These are phyloP conservation scores for Philopedon plagiatum DNA, from an alignment of 2,888 invertebrate species.

Conservation along the genomic window DNA sequence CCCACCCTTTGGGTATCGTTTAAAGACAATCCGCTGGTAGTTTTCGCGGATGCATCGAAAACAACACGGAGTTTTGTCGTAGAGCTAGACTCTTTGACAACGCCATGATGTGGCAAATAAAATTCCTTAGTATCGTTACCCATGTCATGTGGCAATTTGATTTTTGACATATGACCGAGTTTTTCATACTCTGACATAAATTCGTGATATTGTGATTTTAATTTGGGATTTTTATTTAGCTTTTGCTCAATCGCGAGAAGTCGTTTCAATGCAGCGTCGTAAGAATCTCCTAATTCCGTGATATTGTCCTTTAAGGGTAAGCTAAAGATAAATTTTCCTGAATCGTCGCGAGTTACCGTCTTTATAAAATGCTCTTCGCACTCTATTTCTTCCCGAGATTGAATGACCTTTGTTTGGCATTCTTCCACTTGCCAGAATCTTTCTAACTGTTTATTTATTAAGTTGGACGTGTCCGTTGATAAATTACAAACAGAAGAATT, in stretches of 20 bases:
- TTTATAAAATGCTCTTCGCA: no score
- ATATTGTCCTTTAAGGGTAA: no score
- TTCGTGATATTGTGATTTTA: no score
- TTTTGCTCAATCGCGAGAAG: no score
- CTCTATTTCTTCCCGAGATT: no score
- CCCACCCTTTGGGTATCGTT: constrained; percentile 42
- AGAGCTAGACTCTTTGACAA: constrained; percentile 37
- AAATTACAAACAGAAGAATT: constrained; percentile 11
- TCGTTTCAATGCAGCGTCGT: constrained; percentile 33
- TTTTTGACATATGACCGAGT: constrained; percentile 25
- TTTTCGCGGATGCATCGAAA: constrained; percentile 45
- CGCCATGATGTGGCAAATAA: constrained; percentile 45
- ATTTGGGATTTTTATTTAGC: no score
- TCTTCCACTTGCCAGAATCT: no score
- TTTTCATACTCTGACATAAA: no score
- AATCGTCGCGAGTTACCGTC: no score
- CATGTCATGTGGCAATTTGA: neutral
- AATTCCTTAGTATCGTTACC: neutral
- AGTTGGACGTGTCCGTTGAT: neutral
- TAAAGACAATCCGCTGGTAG: constrained; percentile 34
- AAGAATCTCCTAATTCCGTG: constrained; percentile 8
- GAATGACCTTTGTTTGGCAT: no score
- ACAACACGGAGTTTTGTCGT: constrained; percentile 50
- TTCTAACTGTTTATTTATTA: constrained; percentile 1
- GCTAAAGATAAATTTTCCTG: no score